These are phyloP conservation scores for Torymus texanus DNA, from an alignment of 2,888 invertebrate genomes.

Conservation along the genomic window DNA sequence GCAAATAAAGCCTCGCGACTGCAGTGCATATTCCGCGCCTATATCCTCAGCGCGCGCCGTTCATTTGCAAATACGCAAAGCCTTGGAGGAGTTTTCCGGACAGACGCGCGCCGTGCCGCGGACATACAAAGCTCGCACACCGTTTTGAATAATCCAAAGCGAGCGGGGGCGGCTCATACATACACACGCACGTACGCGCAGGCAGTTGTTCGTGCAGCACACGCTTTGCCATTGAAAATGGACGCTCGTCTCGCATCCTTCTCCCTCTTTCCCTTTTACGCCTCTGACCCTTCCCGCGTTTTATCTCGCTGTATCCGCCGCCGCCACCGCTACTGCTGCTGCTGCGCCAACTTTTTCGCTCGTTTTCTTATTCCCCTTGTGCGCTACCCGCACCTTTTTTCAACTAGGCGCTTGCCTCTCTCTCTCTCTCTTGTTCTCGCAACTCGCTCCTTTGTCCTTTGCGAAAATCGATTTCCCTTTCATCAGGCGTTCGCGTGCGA, in stretches of 20 bases:
- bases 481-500: not conserved
- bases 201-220: not conserved
- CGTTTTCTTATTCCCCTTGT: slow-evolving; percentile 41
- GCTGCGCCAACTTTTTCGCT: slow-evolving; percentile 30
- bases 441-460: slow-evolving; percentile 16
- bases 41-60: not conserved
- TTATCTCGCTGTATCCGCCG: slow-evolving; percentile 36
- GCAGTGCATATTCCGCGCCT: slow-evolving; percentile 7
- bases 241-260: not conserved
- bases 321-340: slow-evolving; percentile 1
- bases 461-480: slow-evolving; percentile 7
- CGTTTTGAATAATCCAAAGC: slow-evolving; percentile 39
- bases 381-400: not conserved
- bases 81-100: slow-evolving; percentile 35
- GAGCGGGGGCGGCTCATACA: not conserved
- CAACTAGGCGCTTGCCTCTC: not conserved
- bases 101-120: slow-evolving; percentile 17
- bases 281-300: slow-evolving; percentile 30
- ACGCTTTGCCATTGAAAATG: slow-evolving; percentile 22
- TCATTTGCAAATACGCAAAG: slow-evolving; percentile 36
- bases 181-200: no score
- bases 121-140: slow-evolving; percentile 17
- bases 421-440: not conserved
- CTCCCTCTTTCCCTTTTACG: slow-evolving; percentile 19
- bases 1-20: slow-evolving; percentile 37